phyloP scores from a whole-genome alignment of 2,888 invertebrate genomes.

The Drosophila fungiperda region DNA sequence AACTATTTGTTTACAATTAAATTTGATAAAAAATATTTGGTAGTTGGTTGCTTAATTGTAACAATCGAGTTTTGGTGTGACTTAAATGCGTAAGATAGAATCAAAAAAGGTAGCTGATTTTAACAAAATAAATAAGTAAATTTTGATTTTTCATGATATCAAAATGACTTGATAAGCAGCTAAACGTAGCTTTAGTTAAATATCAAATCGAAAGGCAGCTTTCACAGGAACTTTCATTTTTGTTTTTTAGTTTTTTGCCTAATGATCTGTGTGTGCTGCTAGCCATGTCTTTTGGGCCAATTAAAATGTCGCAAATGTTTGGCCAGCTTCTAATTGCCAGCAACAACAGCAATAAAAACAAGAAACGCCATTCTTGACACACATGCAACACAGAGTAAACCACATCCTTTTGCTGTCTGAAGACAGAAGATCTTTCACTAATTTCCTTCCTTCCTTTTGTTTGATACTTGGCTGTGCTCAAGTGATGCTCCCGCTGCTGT shows the following conservation, averaged over 20 bases:
- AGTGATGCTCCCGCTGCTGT: slow-evolving; percentile 35
- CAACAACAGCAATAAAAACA: slow-evolving; percentile 26
- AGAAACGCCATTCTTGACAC: slow-evolving; percentile 61
- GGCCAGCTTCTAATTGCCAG: slow-evolving; percentile 54
- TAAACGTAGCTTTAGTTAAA: not conserved
- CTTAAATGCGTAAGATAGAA: not conserved
- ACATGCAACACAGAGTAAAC: slow-evolving; percentile 36
- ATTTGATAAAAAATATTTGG: not conserved
- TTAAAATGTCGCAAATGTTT: slow-evolving; percentile 62
- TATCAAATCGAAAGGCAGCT: not conserved
- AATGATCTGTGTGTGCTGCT: slow-evolving; percentile 41
- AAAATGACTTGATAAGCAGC: not conserved
- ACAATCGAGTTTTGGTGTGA: not conserved
- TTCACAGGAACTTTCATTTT: not conserved
- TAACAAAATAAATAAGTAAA: not conserved
- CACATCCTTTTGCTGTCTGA: slow-evolving; percentile 31
- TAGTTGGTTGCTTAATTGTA: not conserved
- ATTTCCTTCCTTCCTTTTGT: slow-evolving; percentile 50
- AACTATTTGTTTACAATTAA: not conserved
- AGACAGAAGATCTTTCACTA: slow-evolving; percentile 31
- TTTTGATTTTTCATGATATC: not conserved
- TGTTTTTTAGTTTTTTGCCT: slow-evolving; percentile 28
- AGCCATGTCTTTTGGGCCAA: slow-evolving; percentile 59
- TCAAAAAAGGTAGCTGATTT: not conserved
- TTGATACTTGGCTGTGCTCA: slow-evolving; percentile 59